These are phyloP conservation scores for Tetramorium simillimum DNA, from an alignment of 1,140 invertebrate genomes.

Conservation along the genomic window DNA sequence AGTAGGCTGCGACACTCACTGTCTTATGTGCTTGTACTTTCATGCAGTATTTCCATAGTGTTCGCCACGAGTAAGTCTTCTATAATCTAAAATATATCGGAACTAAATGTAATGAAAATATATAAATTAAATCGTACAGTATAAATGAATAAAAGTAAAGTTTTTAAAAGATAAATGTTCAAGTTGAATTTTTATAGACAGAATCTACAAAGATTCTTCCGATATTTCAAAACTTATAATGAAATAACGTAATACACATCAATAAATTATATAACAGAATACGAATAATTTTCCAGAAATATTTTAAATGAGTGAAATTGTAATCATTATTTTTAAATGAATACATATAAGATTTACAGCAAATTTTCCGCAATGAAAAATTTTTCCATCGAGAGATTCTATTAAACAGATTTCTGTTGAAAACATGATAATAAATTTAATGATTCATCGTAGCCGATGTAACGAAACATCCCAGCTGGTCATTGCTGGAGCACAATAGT, in stretches of 20 bases:
- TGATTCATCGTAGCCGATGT: slow-evolving; percentile 77
- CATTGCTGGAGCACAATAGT: slow-evolving; percentile 80
- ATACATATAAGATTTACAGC: not conserved
- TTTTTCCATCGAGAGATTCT: not conserved
- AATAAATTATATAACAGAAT: not conserved
- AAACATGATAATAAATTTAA: not conserved
- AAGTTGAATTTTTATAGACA: not conserved
- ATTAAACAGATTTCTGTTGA: not conserved
- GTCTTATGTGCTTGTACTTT: not conserved
- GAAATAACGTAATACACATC: not conserved
- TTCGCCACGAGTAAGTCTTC: slow-evolving; percentile 27
- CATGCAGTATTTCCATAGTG: not conserved
- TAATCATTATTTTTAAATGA: not conserved
- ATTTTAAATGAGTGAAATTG: not conserved
- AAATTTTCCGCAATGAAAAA: not conserved
- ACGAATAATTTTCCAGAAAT: not conserved
- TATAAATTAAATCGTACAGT: not conserved
- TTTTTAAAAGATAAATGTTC: not conserved
- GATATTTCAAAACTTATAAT: not conserved
- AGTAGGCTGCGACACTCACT: not conserved
- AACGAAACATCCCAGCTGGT: slow-evolving; percentile 85
- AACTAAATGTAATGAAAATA: not conserved
- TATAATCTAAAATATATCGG: slow-evolving; percentile 3
- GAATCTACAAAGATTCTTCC: not conserved
- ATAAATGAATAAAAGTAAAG: not conserved